Base-by-base conservation (phyloP, 2,797 vertebrate genomes). In the Paedocypris micromegethes region DNA sequence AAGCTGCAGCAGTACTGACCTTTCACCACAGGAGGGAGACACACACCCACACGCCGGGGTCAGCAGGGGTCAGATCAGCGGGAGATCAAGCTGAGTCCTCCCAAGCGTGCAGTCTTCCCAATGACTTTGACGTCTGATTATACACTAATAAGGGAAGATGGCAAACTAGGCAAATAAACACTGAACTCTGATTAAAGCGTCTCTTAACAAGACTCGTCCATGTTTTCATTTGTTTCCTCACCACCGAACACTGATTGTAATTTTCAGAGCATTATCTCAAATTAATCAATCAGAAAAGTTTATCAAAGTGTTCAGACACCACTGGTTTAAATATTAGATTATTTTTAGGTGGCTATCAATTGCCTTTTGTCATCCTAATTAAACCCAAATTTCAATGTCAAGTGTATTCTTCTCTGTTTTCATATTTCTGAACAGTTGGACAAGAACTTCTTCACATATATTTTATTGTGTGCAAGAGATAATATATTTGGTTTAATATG, bases 1-100 rank as follows among this genome's bases (percentile, higher is more conserved):
- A 84, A 70, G 77, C 9, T 40, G 6, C 75, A 88, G 87, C 81
- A 89, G 77, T 89, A 43, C 71, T 88, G 85, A 88, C 85, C 87
- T 81, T 68, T 79, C 60, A 49, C 87, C 89, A 88, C 83, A 83
- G 84, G 89, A 82, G 82, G 87, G 85, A 79, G 83, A 62, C 78
- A 49, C 45, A 60, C 68, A 67, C 78, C 75, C 74, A 77, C 79
- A 23, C 80, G 70, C n/a, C 47, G 68, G 83, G 86, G 86, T 84
- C 4, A 55, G 53, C 40, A 51, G 43, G 65, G 63, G 54, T 63
- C 48, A 60, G 8, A 58, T 44, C 78, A 70, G 80, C 41, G 37
- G 73, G 77, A 64, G 77, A 64, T 82, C 57, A 83, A 75, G 83
- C 68, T 75, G 78, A 9, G 63, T 66, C 48, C 44, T 43, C 23